Evolutionary conservation across 2,113 vertebrate species (phyloP).

Genomic region (Aix galericulata): DNA sequence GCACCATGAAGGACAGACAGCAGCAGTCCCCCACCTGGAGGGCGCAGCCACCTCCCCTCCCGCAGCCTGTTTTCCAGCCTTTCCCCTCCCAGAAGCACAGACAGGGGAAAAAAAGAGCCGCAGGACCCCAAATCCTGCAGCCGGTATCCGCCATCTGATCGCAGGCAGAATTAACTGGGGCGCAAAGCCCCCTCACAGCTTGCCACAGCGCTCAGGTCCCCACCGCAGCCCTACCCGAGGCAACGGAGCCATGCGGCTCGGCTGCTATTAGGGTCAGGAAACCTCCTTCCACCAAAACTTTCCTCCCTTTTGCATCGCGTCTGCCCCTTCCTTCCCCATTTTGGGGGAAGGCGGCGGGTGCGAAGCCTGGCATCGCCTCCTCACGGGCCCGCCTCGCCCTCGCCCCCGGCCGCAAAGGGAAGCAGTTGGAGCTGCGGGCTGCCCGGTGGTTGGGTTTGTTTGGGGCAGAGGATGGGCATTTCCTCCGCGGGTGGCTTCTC

Average conservation of each 20-base stretch:
- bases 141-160: not conserved
- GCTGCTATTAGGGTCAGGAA: not conserved
- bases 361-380: not conserved
- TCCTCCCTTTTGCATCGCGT: not conserved
- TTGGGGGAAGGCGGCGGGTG: not conserved
- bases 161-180: not conserved
- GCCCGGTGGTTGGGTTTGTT: conserved; percentile 44
- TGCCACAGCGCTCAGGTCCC: fast-evolving
- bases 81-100: not conserved
- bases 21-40: not conserved
- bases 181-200: not conserved
- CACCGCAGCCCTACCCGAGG: not conserved
- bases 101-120: not conserved
- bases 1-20: not conserved
- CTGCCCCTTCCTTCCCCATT: conserved; percentile 27
- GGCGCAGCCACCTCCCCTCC: not conserved
- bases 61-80: not conserved
- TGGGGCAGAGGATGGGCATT: conserved; percentile 37
- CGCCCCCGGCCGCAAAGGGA: conserved; percentile 25
- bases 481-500: conserved; percentile 37
- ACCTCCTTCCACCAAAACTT: not conserved
- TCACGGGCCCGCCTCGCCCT: not conserved
- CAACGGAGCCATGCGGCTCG: not conserved
- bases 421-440: conserved; percentile 54
- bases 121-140: not conserved